phyloP scores from a whole-genome alignment of 1,140 invertebrate genomes.

The Myzus persicae region DNA sequence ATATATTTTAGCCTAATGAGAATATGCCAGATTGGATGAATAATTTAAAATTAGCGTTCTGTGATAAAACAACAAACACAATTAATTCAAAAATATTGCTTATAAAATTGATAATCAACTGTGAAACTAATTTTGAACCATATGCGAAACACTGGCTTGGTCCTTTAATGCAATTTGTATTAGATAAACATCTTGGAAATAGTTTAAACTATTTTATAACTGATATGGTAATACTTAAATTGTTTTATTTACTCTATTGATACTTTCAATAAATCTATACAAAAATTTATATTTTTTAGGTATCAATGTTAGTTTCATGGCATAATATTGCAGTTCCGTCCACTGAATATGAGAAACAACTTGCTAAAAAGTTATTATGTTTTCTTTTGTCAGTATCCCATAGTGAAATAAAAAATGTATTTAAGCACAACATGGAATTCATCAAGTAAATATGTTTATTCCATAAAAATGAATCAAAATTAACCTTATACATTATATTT shows the following conservation, averaged over 20 bases:
- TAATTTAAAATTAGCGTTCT: constrained; percentile 4
- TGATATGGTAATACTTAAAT: constrained; percentile 16
- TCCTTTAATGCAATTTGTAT: constrained; percentile 26
- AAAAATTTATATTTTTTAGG: background rate
- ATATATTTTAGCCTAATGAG: background rate
- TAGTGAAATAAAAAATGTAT: constrained; percentile 7
- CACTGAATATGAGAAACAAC: background rate
- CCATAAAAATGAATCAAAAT: background rate
- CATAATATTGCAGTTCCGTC: constrained; percentile 22
- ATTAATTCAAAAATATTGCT: constrained; percentile 30
- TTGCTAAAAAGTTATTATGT: constrained; percentile 32
- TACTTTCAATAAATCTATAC: background rate
- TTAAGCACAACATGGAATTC: constrained; percentile 21
- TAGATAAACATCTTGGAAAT: constrained; percentile 24
- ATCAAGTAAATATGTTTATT: constrained; percentile 3
- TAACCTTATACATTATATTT: background rate
- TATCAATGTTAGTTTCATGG: constrained; percentile 21
- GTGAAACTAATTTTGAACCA: constrained; percentile 43
- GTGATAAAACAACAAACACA: background rate
- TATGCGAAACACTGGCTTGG: constrained; percentile 27
- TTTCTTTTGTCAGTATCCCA: background rate
- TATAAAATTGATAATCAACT: constrained; percentile 27
- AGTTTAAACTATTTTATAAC: constrained; percentile 32
- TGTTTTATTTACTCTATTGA: background rate
- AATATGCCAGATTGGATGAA: constrained; percentile 36